Evolutionary conservation across 2,888 invertebrate genomes (phyloP).

Genomic region (Plebejus argus): DNA sequence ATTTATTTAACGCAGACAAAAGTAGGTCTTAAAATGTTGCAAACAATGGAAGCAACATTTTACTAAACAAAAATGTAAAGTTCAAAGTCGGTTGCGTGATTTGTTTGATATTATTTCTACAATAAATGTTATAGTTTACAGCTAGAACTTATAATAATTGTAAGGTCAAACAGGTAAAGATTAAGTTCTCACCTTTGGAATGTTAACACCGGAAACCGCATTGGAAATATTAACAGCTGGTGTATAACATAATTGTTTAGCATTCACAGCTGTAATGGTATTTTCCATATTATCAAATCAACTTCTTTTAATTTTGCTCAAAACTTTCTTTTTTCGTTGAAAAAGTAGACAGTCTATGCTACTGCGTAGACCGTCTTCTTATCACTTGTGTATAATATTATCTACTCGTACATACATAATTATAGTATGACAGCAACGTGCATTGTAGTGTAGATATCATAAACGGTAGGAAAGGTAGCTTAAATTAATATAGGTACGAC

Average conservation of each 20-base stretch:
- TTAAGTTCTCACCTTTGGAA: constrained; percentile 23
- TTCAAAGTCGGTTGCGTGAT: not conserved
- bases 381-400: no score
- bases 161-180: constrained; percentile 18
- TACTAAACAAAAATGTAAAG: not conserved
- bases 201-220: constrained; percentile 2
- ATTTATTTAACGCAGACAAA: not conserved
- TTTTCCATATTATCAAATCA: no score
- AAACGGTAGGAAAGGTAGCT: no score
- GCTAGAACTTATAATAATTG: not conserved
- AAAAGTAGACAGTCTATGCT: no score
- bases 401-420: no score
- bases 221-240: not conserved
- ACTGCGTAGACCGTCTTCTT: no score
- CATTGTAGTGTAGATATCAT: no score
- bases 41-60: not conserved
- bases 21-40: not conserved
- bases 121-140: not conserved
- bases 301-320: no score
- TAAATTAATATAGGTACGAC: no score
- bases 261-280: not conserved
- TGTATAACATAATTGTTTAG: not conserved
- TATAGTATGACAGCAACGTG: no score
- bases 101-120: not conserved
- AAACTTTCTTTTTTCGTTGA: no score